Percentiles rank a stretch among this genome's conserved stretches.
phyloP scores from a whole-genome alignment of 2,797 vertebrate species.

The Sarcoramphus papa region DNA sequence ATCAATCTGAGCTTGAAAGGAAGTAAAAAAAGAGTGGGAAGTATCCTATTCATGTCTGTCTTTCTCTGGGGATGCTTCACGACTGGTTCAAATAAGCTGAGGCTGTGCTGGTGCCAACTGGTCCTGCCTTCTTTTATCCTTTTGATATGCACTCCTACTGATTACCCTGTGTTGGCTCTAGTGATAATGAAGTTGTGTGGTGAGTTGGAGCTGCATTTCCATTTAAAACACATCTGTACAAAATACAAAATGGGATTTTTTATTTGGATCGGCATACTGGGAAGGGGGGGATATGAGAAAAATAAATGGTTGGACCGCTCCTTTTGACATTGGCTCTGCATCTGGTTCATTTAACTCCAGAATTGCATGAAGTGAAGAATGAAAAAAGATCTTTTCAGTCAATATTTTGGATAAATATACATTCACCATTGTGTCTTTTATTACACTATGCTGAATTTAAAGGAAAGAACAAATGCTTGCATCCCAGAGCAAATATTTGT shows the following conservation, averaged over 20 bases:
- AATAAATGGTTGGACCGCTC: neutral
- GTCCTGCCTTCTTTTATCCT: neutral
- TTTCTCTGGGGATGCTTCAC: neutral
- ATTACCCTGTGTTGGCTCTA: neutral
- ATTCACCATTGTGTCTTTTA: neutral
- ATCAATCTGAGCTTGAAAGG: neutral
- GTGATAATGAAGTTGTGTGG: neutral
- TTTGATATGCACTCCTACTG: neutral
- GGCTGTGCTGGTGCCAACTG: neutral
- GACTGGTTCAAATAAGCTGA: neutral
- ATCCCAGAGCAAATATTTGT: neutral
- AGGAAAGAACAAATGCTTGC: neutral
- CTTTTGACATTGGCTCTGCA: neutral
- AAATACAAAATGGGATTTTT: neutral
- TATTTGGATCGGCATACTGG: neutral
- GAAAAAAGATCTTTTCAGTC: accelerated
- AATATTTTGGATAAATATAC: neutral
- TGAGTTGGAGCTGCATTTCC: neutral
- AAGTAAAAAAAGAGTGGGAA: neutral
- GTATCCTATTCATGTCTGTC: neutral
- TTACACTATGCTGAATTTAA: neutral
- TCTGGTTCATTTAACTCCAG: neutral
- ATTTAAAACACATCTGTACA: neutral
- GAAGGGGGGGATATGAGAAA: neutral
- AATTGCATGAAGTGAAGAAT: neutral